Evolutionary conservation across 2,113 vertebrate species (phyloP), one percentile per base, ranked within the genome.

Genomic region (Nycticryphes semicollaris): DNA sequence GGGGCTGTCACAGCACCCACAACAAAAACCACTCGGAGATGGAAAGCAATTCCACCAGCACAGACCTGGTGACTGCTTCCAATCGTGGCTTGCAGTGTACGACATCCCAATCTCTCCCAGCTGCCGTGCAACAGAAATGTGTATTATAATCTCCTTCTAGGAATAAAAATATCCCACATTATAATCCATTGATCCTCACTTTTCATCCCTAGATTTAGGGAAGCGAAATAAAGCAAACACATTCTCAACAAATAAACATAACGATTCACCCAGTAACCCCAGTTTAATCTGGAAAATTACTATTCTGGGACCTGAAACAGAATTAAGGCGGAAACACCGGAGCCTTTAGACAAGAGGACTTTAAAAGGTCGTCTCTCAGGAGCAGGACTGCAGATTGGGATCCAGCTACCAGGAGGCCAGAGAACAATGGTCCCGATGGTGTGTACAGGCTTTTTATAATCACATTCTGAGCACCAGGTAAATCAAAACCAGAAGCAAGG

Each of bases 121-220:
- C 43, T 9, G 2, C 59, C n/a, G 72, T 23, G 48, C 37, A 13
- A 28, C 17, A 57, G 87, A 81, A 94, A 94, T 14, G 35, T 51
- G 62, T n/a, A 14, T 59, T 60, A 47, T 87, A 93, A 97, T 96
- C 87, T 68, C 89, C 94, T 93, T 15, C 82, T 4, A 53, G 76
- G 90, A 92, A 95, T 84, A 95, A 94, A 95, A 94, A 94, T 83
- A 92, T 28, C 70, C 50, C 1, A 35, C 72, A 3, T 91, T 28
- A 47, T 87, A 47, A 94, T 93, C 93, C 79, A 57, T 66, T 87
- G 78, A 62, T 62, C 84, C 56, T 67, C 45, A 7, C 47, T 67
- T 68, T 78, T 84, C 84, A 89, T 78, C 89, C 81, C 22, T 4
- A 47, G 73, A 14, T 84, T 94, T 70, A 83, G 76, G 73, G 43